Base-by-base conservation (phyloP, 2,113 vertebrate genomes). In the Semnornis frantzii region DNA sequence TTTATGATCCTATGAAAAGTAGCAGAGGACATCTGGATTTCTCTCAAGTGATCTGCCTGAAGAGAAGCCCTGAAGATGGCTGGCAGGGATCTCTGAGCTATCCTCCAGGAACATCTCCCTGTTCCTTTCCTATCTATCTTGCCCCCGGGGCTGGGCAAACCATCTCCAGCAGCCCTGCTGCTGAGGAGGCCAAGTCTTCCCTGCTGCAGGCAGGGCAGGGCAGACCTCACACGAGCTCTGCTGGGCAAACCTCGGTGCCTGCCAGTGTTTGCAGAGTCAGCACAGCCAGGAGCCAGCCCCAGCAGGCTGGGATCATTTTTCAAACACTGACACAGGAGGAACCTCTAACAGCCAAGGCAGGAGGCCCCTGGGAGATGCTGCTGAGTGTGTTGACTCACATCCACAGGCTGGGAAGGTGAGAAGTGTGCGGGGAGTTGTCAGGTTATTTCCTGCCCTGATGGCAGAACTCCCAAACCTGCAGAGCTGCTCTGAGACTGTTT, bases 141-240 rank as follows among this genome's bases (percentile, higher is more conserved):
- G 24, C 15, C 58, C 17, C 33, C 44, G 33, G 46, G 31, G 46
- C 23, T 52, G 39, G 28, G 28, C 3, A 1, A 72, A 82, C 9
- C 37, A 9, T 59, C 68, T 64, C 17, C n/a, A 72, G 52, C 48
- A 33, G 18, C 10, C 3, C 3, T 3, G 0, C 7, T 57, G 44
- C 63, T 2, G 3, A 77, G 87, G 60, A 70, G 57, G 68, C 0
- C 2, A 33, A 1, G 0, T n/a, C 30, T 33, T 44, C 42, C 2
- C 4, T 20, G 54, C 81, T 48, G 23, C 17, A 27, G 57, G 39
- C 46, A 65, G 81, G 48, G 23, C 58, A 83, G 60, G 68, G 63
- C 52, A 58, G 66, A 24, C 18, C 89, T 20, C 75, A 63, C 59
- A 27, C 0, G 0, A 25, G 31, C 30, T 44, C 63, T 4, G 1